Evolutionary conservation across 2,888 invertebrate genomes (phyloP), one percentile per base, ranked within the genome.

Genomic region (Cryptocephalus primarius): DNA sequence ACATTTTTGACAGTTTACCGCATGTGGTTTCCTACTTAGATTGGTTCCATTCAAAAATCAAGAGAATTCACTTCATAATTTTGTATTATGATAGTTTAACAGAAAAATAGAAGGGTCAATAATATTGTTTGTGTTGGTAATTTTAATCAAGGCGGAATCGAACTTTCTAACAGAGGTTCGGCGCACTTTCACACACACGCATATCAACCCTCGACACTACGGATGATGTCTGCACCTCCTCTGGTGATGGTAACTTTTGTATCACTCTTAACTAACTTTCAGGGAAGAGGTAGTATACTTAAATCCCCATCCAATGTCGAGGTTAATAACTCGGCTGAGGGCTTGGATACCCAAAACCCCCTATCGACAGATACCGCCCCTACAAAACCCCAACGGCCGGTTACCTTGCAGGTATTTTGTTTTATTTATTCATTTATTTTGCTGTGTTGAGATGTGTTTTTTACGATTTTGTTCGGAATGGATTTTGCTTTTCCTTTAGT

Each of bases 391-490:
- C 75, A 76, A 66, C 72, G 77, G 66, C 77, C 77, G 61, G 75
- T 76, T 68, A 75, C 77, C 56, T 69, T 77, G 60, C 75, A 77
- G 78, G 78, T 77, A 76, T 64, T 54, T 51, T 51, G 42, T 54
- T 55, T 55, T 45, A 22, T 54, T 48, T 48, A 47, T 53, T 55
- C 43, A 39, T 46, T 53, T 53, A n/a, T n/a, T n/a, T n/a, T n/a
- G n/a, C n/a, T n/a, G 36, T 47, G 45, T 51, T 46, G 39, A 34
- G 45, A 41, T 6, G 40, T 40, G 39, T 49, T 46, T 39, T 43
- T 39, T 47, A 40, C 6, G 33, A 33, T 43, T 31, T 41, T 12
- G 43, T 50, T 45, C 36, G 32, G 31, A 36, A 40, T 40, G 48
- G 45, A 36, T 32, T 46, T 52, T 44, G 44, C 45, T 47, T 49